Percentiles rank a stretch among this genome's conserved stretches.
Conservation (phyloP, 2,113 vertebrate genomes). For the Daubentonia madagascariensis region DNA sequence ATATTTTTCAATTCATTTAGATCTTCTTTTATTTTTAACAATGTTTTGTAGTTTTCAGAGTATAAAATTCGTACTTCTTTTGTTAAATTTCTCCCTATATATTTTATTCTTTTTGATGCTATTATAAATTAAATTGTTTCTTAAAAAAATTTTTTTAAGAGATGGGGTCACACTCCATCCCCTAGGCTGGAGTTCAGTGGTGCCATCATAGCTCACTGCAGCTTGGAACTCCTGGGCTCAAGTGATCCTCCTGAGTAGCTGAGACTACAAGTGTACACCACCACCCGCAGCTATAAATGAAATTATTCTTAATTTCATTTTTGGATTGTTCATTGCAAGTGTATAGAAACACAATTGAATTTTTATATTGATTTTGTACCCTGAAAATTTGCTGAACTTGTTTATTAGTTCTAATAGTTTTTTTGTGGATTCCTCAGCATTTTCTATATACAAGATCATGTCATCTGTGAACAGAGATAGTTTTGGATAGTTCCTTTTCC, state of each 20-base stretch:
- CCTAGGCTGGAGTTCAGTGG: too few species aligned
- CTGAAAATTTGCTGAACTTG: background rate
- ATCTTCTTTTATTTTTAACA: background rate
- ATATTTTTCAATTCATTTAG: background rate
- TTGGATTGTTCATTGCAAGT: background rate
- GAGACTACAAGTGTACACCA: too few species aligned
- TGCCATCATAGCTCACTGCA: too few species aligned
- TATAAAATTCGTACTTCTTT: background rate
- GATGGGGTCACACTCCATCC: too few species aligned
- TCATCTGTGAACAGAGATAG: background rate
- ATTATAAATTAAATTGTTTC: background rate
- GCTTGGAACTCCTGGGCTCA: too few species aligned
- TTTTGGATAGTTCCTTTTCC: background rate
- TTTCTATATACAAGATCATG: background rate
- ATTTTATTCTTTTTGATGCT: background rate
- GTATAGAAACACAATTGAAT: background rate
- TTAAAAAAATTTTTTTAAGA: background rate
- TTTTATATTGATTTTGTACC: background rate
- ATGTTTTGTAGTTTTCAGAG: background rate
- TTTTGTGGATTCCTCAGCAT: background rate
- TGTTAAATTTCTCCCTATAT: background rate
- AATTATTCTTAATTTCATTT: background rate
- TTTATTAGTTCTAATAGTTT: background rate
- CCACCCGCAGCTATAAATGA: too few species aligned
- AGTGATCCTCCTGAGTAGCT: too few species aligned